Evolutionary conservation across 37 sponge, comb jelly and placozoan species (phyloP).

Genomic region (Diacarnus erythraeanus): DNA sequence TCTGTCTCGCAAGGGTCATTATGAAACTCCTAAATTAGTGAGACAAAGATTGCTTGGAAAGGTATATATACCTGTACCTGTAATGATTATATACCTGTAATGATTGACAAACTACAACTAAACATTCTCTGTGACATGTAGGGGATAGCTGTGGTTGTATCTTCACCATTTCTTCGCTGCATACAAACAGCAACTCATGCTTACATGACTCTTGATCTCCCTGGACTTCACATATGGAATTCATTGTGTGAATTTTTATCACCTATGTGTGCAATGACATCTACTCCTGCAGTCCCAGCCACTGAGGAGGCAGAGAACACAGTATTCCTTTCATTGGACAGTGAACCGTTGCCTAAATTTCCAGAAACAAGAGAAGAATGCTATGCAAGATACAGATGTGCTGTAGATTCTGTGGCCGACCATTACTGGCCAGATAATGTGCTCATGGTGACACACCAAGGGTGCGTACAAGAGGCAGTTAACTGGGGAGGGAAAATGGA

Average conservation of each 20-base stretch:
- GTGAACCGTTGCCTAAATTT: slow-evolving; percentile 16
- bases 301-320: background rate
- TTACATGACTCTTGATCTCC: background rate
- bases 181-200: slow-evolving; percentile 46
- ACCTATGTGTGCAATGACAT: background rate
- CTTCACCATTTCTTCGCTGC: slow-evolving; percentile 50
- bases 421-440: slow-evolving; percentile 40
- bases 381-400: background rate
- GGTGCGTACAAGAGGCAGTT: slow-evolving; percentile 17
- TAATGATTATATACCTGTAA: too few species aligned
- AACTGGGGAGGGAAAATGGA: slow-evolving; percentile 6
- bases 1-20: slow-evolving; percentile 10
- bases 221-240: slow-evolving; percentile 20
- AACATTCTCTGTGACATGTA: background rate
- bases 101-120: too few species aligned
- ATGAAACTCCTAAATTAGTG: slow-evolving; percentile 15
- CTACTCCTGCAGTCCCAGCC: slow-evolving; percentile 27
- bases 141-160: slow-evolving; percentile 18
- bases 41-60: slow-evolving; percentile 3
- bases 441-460: slow-evolving; percentile 49
- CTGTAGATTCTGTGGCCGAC: slow-evolving; percentile 35
- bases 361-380: slow-evolving; percentile 5
- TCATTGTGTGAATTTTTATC: slow-evolving; percentile 18
- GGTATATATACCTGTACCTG: too few species aligned
- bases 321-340: background rate